Evolutionary conservation across 2,113 vertebrate genomes (phyloP).

Genomic region (Nothoprocta perdicaria): DNA sequence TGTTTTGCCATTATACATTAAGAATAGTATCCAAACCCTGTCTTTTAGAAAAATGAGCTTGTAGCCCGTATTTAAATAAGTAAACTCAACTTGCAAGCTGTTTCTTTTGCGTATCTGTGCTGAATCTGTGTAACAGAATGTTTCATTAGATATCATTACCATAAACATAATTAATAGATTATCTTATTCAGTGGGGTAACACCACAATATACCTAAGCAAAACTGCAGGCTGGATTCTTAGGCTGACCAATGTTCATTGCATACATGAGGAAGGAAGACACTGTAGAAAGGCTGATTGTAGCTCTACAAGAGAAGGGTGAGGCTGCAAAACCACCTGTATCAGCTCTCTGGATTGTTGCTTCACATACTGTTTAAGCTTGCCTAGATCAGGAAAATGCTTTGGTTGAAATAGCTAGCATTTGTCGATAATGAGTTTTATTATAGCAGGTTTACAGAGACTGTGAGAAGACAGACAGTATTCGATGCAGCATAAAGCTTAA

Average conservation of each 20-base stretch:
- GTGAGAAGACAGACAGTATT: neutral
- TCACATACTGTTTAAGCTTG: neutral
- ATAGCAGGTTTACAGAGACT: neutral
- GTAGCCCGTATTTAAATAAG: neutral
- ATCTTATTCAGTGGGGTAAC: neutral
- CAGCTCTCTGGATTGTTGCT: neutral
- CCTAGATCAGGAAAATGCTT: neutral
- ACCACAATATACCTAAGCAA: neutral
- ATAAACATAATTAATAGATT: neutral
- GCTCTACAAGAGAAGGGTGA: neutral
- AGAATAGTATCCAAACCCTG: neutral
- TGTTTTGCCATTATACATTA: neutral
- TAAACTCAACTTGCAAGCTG: neutral
- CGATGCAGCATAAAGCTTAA: neutral
- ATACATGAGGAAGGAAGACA: fast-evolving
- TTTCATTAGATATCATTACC: neutral
- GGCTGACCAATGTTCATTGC: fast-evolving
- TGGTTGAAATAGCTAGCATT: neutral
- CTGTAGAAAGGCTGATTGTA: neutral
- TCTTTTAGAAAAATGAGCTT: neutral
- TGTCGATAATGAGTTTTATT: neutral
- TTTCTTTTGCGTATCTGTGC: neutral
- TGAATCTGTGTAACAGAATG: neutral
- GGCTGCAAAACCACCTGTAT: neutral
- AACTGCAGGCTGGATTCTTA: neutral